Conservation (phyloP, 2,797 vertebrate genomes). For the Coranthus polyacanthus region DNA sequence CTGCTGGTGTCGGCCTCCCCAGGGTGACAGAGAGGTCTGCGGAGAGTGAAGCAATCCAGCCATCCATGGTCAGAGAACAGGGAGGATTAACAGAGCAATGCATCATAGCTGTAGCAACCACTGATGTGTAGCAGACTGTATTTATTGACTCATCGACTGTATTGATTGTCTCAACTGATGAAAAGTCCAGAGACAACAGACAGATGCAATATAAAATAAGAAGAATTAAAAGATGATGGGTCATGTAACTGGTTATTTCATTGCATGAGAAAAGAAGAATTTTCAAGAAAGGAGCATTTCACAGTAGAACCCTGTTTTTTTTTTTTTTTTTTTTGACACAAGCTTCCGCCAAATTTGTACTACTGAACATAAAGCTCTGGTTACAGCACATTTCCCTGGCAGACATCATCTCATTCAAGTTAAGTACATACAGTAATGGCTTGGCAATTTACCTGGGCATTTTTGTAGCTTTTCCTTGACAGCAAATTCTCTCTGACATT, state of each 20-base stretch:
- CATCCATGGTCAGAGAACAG: slow-evolving; percentile 66
- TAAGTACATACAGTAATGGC: slow-evolving; percentile 71
- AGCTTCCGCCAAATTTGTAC: slow-evolving; percentile 39
- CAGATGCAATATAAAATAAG: slow-evolving; percentile 53
- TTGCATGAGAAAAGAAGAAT: slow-evolving; percentile 59
- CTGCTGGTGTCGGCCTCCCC: slow-evolving; percentile 79
- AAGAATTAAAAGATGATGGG: slow-evolving; percentile 32
- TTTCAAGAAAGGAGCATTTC: slow-evolving; percentile 59
- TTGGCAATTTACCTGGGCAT: slow-evolving; percentile 69
- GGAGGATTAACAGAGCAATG: slow-evolving; percentile 78
- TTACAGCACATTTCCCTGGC: slow-evolving; percentile 63
- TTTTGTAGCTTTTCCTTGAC: slow-evolving; percentile 68
- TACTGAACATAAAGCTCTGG: slow-evolving; percentile 51
- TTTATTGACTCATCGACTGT: slow-evolving; percentile 86
- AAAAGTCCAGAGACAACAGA: slow-evolving; percentile 80
- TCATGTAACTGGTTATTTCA: slow-evolving; percentile 52
- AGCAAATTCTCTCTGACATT: slow-evolving; percentile 80
- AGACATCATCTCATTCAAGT: slow-evolving; percentile 60
- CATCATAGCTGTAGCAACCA: slow-evolving; percentile 75
- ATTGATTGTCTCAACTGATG: slow-evolving; percentile 87
- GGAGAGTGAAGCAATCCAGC: slow-evolving; percentile 74
- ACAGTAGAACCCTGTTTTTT: slow-evolving; percentile 68
- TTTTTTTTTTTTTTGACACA: slow-evolving; percentile 34
- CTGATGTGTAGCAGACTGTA: slow-evolving; percentile 79
- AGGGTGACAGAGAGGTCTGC: slow-evolving; percentile 77